Evolutionary conservation across 1,140 invertebrate species (phyloP), one percentile per base, ranked within the genome.

Genomic region (Achatina immaculata): DNA sequence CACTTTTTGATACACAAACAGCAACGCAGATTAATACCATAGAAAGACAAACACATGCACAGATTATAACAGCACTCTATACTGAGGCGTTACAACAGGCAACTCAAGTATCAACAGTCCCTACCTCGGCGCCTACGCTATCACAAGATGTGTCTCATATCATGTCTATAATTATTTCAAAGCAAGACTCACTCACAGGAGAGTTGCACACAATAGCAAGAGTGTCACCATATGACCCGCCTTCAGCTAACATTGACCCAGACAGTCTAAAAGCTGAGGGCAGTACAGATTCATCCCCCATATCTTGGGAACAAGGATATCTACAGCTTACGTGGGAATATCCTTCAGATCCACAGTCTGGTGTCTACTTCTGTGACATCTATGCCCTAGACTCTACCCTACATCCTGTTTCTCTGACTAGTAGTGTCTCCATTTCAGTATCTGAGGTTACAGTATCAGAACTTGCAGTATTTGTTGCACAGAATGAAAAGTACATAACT

Each of bases 121-220:
- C n/a, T n/a, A n/a, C n/a, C n/a, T n/a, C n/a, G n/a, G n/a, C n/a
- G n/a, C n/a, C n/a, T n/a, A n/a, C n/a, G n/a, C n/a, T n/a, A n/a
- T n/a, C n/a, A n/a, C n/a, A n/a, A 1, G 43, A 73, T 21, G 71
- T 73, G 28, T 43, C 71, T 73, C 71, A 73, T 45, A 73, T 73
- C 4, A 73, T 45, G 43, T 73, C 71, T 7, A 73, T 73, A 3
- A 24, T 73, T 45, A 51, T 73, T 16, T 43, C 42, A 69, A 40
- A 28, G 4, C 16, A 73, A 51, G 43, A 45, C 24, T 31, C 4
- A 16, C 0, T 2, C n/a, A 69, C 36, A 40, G 71, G 71, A 2
- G 9, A 48, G 6, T 24, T 34, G 34, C 14, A 45, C 28, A 48
- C 43, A 7, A 43, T 73, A 9, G 71, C 71, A 42, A 73, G 42